Conservation (phyloP, 2,797 vertebrate species). For the Falco rusticolus region DNA sequence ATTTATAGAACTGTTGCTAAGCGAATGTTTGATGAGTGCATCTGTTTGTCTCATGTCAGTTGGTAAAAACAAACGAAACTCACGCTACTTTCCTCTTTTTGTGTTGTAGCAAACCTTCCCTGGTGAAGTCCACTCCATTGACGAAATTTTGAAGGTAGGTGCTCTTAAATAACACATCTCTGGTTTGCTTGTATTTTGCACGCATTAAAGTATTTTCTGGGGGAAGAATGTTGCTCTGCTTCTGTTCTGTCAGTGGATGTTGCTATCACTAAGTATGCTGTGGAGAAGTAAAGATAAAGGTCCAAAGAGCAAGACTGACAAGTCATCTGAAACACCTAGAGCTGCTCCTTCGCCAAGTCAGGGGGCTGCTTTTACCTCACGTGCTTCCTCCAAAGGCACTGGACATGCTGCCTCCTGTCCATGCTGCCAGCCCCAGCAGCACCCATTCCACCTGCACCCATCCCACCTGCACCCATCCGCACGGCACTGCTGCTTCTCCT, state of each 20-base stretch:
- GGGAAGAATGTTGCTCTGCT: background rate
- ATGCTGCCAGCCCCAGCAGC: background rate
- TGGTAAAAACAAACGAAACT: background rate
- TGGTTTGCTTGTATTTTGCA: background rate
- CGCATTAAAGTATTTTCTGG: rapidly evolving
- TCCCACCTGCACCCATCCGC: background rate
- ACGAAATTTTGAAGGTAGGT: conserved; percentile 93
- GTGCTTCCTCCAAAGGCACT: background rate
- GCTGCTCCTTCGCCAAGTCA: background rate
- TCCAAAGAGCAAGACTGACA: background rate
- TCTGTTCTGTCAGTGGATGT: background rate
- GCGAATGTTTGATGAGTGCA: background rate
- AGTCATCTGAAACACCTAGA: background rate
- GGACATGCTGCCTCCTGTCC: rapidly evolving
- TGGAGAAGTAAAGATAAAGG: background rate
- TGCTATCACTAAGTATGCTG: background rate
- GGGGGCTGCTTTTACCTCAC: background rate
- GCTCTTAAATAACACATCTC: background rate
- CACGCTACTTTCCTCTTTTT: background rate
- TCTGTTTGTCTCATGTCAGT: background rate
- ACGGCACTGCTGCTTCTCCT: background rate
- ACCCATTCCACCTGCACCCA: background rate
- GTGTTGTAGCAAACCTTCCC: conserved; percentile 80
- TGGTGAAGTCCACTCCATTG: conserved; percentile 87
- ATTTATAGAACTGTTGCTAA: background rate